phyloP scores from a whole-genome alignment of 1,140 invertebrate genomes.

The Vollenhovia emeryi region DNA sequence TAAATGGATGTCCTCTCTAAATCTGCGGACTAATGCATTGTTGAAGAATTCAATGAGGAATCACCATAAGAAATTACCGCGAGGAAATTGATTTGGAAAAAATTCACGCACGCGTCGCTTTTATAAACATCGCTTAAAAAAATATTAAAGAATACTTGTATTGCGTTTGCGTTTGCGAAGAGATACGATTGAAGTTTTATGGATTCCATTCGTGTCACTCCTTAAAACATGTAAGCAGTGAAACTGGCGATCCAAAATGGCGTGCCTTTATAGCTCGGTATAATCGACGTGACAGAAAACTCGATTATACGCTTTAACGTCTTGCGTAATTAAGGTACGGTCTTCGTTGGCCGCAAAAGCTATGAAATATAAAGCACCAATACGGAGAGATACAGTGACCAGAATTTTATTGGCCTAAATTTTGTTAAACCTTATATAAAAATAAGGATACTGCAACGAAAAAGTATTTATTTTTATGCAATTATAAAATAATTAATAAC shows the following conservation, averaged over 20 bases:
- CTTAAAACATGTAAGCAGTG: neutral
- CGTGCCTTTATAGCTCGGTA: neutral
- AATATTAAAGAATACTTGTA: neutral
- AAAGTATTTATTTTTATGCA: neutral
- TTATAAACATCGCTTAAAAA: neutral
- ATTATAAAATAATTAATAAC: neutral
- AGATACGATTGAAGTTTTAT: conserved; percentile 22
- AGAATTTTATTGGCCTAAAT: neutral
- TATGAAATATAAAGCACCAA: neutral
- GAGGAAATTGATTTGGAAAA: neutral
- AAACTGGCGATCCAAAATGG: conserved; percentile 22
- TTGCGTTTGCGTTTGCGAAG: neutral
- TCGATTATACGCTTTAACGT: conserved; percentile 32
- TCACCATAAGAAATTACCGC: neutral
- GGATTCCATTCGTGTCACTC: neutral
- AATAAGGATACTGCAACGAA: neutral
- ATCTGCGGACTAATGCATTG: conserved; percentile 8
- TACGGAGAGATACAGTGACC: neutral
- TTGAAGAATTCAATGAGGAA: neutral
- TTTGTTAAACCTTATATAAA: neutral
- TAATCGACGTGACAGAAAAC: conserved; percentile 45
- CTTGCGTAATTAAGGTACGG: neutral
- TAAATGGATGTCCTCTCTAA: conserved; percentile 30
- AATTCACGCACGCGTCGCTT: neutral
- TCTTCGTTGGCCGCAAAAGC: neutral